A percentile compares a stretch with the other conserved stretches of the same genome.
Conservation (phyloP, 2,113 vertebrate genomes). For the Genyomyrus donnyi region DNA sequence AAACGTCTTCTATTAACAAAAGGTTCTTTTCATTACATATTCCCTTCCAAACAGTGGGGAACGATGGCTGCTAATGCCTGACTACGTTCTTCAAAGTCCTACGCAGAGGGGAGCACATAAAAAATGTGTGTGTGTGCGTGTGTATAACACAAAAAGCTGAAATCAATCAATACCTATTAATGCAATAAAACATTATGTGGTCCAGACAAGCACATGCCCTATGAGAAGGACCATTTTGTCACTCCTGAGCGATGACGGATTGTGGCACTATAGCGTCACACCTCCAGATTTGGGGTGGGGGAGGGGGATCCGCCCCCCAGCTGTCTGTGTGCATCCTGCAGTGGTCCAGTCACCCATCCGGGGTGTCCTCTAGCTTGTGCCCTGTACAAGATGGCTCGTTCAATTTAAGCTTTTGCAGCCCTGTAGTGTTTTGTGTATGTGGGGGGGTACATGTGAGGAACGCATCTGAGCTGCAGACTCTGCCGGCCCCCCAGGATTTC, state of each 20-base stretch:
- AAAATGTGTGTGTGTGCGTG: slow-evolving; percentile 7
- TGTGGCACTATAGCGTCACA: background rate
- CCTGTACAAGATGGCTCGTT: background rate
- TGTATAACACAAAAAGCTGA: slow-evolving; percentile 35
- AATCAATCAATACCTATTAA: slow-evolving; percentile 20
- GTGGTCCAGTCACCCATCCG: background rate
- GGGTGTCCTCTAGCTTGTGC: background rate
- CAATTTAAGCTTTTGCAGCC: background rate
- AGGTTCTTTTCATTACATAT: slow-evolving; percentile 49
- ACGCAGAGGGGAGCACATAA: slow-evolving; percentile 36
- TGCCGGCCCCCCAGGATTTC: background rate
- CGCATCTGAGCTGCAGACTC: background rate
- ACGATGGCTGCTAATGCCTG: slow-evolving; percentile 43
- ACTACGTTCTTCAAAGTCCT: slow-evolving; percentile 50
- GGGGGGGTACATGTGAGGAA: background rate
- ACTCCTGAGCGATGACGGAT: background rate
- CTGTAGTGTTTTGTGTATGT: background rate
- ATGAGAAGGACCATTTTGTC: background rate
- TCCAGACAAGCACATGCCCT: background rate
- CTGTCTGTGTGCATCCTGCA: background rate
- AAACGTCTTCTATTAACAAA: slow-evolving; percentile 54
- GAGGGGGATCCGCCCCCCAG: background rate
- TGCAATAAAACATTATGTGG: slow-evolving; percentile 10
- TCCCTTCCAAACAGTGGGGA: slow-evolving; percentile 41
- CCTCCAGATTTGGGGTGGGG: background rate